Base-by-base conservation (phyloP, 2,113 vertebrate species). In the Sinocyclocheilus anshuiensis region DNA sequence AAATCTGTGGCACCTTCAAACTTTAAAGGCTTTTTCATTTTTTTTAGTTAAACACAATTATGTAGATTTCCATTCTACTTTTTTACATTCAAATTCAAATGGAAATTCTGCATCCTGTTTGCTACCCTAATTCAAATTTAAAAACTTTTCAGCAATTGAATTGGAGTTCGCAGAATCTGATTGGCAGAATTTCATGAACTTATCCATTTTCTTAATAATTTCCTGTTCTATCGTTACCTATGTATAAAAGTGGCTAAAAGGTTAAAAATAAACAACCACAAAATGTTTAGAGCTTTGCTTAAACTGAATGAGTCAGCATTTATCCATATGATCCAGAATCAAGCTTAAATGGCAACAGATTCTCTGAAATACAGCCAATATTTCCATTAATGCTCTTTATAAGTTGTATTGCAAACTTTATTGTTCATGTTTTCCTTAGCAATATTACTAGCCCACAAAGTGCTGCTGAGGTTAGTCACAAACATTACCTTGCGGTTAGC, bases 401-500 rank as follows among this genome's bases (percentile, higher is more conserved):
- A 13, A 1, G 22, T 48, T 39, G 42, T 6, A 29, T 3, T 55
- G 18, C 22, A 61, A 80, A 80, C 55, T 80, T 42, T n/a, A 55
- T 48, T 77, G 42, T 77, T 77, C 75, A 20, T 80, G n/a, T 48
- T 63, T 45, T n/a, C 50, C 18, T 12, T 24, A 24, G 36, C 12
- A 24, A 42, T 81, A 26, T 65, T 67, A 42, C n/a, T 42, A 81
- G 6, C 59, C 36, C 4, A 18, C 12, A 0, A 80, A 53, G 63
- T 69, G 63, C 45, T 63, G 39, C 22, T 82, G 45, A 82, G 80
- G 80, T 82, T 82, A 36, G 48, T 83, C 50, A 74, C 42, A 71
- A 53, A 82, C 45, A 55, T 83, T 74, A 83, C 67, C 81, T 83
- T 74, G 50, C 50, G 33, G 50, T 74, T 83, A 74, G 75, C 81